These are phyloP conservation scores for Oscarella lobularis DNA, from an alignment of 37 sponge, comb jelly and placozoan species.

Conservation along the genomic window DNA sequence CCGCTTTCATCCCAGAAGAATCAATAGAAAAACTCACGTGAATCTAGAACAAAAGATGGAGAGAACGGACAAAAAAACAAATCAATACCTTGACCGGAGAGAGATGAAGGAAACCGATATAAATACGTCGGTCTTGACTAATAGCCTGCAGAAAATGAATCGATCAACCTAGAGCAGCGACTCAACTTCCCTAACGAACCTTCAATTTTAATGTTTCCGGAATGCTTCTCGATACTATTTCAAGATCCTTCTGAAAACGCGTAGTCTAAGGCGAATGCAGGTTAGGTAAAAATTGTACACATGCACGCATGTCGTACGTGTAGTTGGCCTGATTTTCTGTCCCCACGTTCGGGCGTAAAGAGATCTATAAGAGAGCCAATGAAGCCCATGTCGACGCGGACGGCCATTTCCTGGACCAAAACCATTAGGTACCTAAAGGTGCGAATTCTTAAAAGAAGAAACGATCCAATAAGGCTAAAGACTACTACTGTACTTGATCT, in stretches of 20 bases:
- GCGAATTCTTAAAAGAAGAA: background rate
- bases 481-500: slow-evolving; percentile 51
- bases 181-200: background rate
- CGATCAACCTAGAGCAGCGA: background rate
- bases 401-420: slow-evolving; percentile 73
- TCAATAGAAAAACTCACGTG: background rate
- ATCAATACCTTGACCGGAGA: slow-evolving; percentile 68
- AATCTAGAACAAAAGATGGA: background rate
- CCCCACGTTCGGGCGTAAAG: slow-evolving; percentile 31
- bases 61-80: background rate
- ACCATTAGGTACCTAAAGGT: slow-evolving; percentile 63
- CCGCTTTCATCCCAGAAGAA: background rate
- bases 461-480: background rate
- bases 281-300: background rate
- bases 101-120: slow-evolving; percentile 49
- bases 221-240: background rate
- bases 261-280: background rate
- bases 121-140: slow-evolving; percentile 2
- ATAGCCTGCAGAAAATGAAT: background rate
- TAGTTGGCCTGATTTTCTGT: no score
- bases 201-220: background rate
- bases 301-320: no score
- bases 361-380: slow-evolving; percentile 45
- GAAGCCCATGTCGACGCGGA: slow-evolving; percentile 83
- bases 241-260: background rate